Evolutionary conservation across 2,113 vertebrate genomes (phyloP).

Genomic region (Notechis scutatus): DNA sequence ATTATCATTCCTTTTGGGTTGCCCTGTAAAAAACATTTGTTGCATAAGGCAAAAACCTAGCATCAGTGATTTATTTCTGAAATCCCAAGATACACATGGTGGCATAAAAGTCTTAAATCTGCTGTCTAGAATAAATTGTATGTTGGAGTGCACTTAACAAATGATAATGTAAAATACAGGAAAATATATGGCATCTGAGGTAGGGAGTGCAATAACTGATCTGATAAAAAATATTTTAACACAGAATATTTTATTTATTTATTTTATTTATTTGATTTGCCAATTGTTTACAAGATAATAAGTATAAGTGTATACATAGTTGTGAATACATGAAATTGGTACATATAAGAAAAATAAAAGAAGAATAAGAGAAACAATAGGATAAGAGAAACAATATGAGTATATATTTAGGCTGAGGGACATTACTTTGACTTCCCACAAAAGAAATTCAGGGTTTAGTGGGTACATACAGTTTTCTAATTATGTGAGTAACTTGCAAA

Average conservation of each 20-base stretch:
- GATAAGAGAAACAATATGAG: no score
- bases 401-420: slow-evolving; percentile 34
- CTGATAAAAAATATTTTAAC: slow-evolving; percentile 55
- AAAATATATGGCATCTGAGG: slow-evolving; percentile 56
- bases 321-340: no score
- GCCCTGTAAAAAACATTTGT: slow-evolving; percentile 41
- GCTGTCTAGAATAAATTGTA: slow-evolving; percentile 65
- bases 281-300: no score
- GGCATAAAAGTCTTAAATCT: slow-evolving; percentile 56
- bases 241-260: no score
- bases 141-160: slow-evolving; percentile 60
- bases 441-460: slow-evolving; percentile 42
- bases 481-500: slow-evolving; percentile 28
- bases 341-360: no score
- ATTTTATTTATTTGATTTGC: no score
- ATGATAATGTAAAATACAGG: slow-evolving; percentile 59
- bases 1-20: slow-evolving; percentile 45
- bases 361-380: no score
- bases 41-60: slow-evolving; percentile 49
- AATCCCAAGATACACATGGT: slow-evolving; percentile 45
- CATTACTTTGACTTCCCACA: slow-evolving; percentile 38
- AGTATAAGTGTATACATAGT: no score
- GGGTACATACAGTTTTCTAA: slow-evolving; percentile 28
- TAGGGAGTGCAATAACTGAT: slow-evolving; percentile 52
- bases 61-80: slow-evolving; percentile 59